Evolutionary conservation across 2,888 invertebrate species (phyloP).

Genomic region (Sphaerophoria taeniata): DNA sequence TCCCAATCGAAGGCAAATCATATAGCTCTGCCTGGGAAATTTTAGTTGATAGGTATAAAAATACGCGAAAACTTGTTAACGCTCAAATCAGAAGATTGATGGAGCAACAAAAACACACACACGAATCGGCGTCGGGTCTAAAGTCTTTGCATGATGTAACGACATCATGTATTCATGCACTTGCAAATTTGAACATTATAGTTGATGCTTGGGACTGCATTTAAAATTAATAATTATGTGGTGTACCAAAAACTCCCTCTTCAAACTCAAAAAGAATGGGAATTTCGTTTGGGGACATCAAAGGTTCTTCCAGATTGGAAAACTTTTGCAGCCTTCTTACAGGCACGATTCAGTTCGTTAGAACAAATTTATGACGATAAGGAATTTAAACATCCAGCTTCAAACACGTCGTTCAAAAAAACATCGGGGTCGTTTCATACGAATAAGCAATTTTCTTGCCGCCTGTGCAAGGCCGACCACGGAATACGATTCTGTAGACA

Average conservation of each 20-base stretch:
- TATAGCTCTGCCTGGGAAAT: conserved; percentile 35
- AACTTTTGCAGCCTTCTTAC: conserved; percentile 27
- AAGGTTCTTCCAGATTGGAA: conserved; percentile 42
- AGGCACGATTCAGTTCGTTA: conserved; percentile 33
- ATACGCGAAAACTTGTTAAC: conserved; percentile 44
- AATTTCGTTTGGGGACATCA: conserved; percentile 25
- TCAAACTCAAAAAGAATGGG: conserved; percentile 28
- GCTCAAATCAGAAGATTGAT: conserved; percentile 26
- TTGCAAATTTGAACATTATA: conserved; percentile 2
- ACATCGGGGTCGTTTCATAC: background rate
- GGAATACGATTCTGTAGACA: conserved; percentile 24
- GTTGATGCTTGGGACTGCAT: conserved; percentile 40
- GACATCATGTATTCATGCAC: conserved; percentile 26
- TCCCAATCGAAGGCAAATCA: conserved; percentile 32
- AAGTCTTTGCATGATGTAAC: conserved; percentile 25
- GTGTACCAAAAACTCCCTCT: conserved; percentile 2
- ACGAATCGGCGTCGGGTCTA: conserved; percentile 9
- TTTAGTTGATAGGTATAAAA: conserved; percentile 23
- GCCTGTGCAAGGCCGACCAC: conserved; percentile 8
- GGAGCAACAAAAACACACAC: conserved; percentile 15
- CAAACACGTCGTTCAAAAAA: background rate
- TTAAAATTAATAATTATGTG: too few species aligned
- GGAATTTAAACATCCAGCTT: background rate
- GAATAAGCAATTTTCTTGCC: background rate
- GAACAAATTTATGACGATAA: conserved; percentile 16